Conservation (phyloP, 2,797 vertebrate species). For the Typhlichthys subterraneus region DNA sequence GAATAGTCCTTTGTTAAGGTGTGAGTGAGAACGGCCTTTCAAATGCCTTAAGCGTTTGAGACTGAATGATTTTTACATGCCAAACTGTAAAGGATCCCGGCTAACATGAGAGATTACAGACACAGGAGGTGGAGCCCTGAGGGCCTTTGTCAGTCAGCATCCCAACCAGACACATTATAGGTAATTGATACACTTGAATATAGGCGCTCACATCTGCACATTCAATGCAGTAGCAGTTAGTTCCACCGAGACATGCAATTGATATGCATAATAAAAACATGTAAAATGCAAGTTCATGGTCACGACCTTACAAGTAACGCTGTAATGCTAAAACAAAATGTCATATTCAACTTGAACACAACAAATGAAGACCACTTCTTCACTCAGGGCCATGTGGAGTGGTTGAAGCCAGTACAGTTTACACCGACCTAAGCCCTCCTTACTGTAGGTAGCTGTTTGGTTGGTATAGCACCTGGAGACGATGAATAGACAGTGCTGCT, state of each 20-base stretch:
- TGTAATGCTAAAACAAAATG: no score
- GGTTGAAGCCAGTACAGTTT: constrained; percentile 34
- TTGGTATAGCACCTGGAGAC: constrained; percentile 13
- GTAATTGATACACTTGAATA: constrained; percentile 63
- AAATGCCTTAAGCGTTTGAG: constrained; percentile 50
- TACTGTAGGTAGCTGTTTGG: constrained; percentile 8
- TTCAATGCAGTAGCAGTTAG: constrained; percentile 26
- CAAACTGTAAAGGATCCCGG: constrained; percentile 56
- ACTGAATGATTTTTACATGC: constrained; percentile 56
- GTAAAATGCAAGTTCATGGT: no score
- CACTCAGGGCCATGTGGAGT: constrained; percentile 44
- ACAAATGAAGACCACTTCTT: no score
- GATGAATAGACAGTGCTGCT: constrained; percentile 39
- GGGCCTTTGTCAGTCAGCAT: constrained; percentile 47
- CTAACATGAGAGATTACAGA: constrained; percentile 41
- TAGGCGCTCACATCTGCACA: constrained; percentile 42
- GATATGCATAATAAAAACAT: no score
- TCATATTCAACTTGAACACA: no score
- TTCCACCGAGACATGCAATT: constrained; percentile 42
- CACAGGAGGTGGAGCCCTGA: constrained; percentile 35
- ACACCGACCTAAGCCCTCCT: constrained; percentile 44
- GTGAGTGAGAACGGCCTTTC: constrained; percentile 39
- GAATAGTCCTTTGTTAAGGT: constrained; percentile 71
- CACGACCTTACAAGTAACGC: no score
- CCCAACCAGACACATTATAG: constrained; percentile 48